Evolutionary conservation across 2,888 invertebrate genomes (phyloP).

Genomic region (Lasioglossum pauxillum): DNA sequence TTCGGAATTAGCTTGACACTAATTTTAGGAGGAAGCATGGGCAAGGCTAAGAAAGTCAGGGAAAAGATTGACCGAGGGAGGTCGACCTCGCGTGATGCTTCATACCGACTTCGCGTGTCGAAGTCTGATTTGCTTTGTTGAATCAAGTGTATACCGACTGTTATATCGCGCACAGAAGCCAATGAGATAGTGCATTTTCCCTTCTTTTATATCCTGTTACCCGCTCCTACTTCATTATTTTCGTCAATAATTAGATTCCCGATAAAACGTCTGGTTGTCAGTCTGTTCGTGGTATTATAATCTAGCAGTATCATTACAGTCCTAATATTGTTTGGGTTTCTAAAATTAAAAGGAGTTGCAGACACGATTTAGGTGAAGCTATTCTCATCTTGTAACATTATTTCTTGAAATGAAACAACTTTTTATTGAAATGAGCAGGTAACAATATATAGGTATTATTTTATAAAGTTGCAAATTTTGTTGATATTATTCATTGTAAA

Average conservation of each 20-base stretch:
- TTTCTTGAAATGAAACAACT: neutral
- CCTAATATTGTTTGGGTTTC: neutral
- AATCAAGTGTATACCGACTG: conserved; percentile 81
- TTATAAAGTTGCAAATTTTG: neutral
- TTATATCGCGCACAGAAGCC: conserved; percentile 70
- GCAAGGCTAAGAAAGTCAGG: conserved; percentile 69
- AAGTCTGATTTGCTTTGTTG: conserved; percentile 84
- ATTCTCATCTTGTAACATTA: neutral
- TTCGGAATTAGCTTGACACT: conserved; percentile 68
- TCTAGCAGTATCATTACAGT: conserved; percentile 22
- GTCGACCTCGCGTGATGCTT: conserved; percentile 82
- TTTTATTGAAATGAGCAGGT: neutral
- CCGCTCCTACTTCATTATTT: conserved; percentile 70
- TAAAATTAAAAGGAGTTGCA: neutral
- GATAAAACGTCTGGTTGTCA: conserved; percentile 55
- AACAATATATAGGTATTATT: neutral
- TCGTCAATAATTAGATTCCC: conserved; percentile 68
- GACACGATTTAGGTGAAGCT: neutral
- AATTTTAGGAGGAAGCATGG: conserved; percentile 61
- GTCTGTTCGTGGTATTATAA: conserved; percentile 45
- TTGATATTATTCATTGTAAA: neutral
- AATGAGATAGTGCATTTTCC: conserved; percentile 73
- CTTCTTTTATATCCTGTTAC: conserved; percentile 62
- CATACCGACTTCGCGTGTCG: conserved; percentile 83
- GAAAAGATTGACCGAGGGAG: conserved; percentile 72